Base-by-base conservation (phyloP, 2,113 vertebrate species). In the Scophthalmus maximus region DNA sequence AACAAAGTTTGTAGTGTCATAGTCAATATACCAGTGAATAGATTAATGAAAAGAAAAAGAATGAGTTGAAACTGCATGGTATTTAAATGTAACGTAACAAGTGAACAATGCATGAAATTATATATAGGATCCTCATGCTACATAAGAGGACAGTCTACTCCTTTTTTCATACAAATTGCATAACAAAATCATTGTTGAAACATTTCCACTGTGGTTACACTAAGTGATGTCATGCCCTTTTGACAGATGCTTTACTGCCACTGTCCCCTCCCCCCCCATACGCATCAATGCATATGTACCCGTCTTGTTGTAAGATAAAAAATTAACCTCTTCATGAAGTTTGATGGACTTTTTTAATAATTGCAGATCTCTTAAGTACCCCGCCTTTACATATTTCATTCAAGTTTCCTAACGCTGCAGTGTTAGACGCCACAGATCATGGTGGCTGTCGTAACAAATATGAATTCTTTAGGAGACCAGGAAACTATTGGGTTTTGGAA, bases 321-420 rank as follows among this genome's bases (percentile, higher is more conserved):
- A 11, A 32, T 10, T 14, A 2, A 69, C 23, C 5, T 30, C 38
- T 25, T 38, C 14, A 12, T 10, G 20, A 42, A 25, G 59, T 70
- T 22, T 58, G 11, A 57, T 26, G 17, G n/a, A 25, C 17, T 56
- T 55, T 68, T 63, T 63, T 34, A 67, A 42, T 67, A 60, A 52
- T 60, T 62, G n/a, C 36, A 36, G 18, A 8, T 55, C 18, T 47
- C 38, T 27, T 23, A 69, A 36, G 27, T 40, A 23, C 4, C 20
- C 5, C 1, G 27, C 67, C 56, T 56, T 36, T 51, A 26, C 26
- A 63, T 59, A 70, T 52, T 58, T 59, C n/a, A 70, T 50, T 32
- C 23, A 56, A 29, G 26, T 49, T 68, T 23, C 12, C 12, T 11
- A 14, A 36, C 17, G 32, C 8, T 25, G 38, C n/a, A 7, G n/a